These are phyloP conservation scores for Pteropus rufus DNA, from an alignment of 2,797 vertebrate genomes.

Conservation along the genomic window DNA sequence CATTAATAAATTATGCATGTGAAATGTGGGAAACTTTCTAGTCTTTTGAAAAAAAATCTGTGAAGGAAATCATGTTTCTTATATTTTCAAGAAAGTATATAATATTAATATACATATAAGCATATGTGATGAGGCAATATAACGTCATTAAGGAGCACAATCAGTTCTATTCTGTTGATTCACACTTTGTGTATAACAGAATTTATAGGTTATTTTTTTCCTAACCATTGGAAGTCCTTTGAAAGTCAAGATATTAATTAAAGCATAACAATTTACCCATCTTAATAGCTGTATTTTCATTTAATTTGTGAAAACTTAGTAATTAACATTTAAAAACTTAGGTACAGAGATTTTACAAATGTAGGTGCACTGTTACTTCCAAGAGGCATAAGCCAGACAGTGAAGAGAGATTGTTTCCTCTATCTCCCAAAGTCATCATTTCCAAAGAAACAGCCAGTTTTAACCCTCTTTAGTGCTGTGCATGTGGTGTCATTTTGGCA, in stretches of 20 bases:
- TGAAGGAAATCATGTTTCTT: constrained; percentile 37
- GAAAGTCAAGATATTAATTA: background rate
- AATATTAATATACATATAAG: background rate
- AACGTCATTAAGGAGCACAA: constrained; percentile 8
- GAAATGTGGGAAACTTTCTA: constrained; percentile 31
- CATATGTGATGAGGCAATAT: background rate
- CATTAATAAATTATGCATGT: constrained; percentile 48
- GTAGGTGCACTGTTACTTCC: constrained; percentile 64
- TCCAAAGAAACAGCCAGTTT: constrained; percentile 90
- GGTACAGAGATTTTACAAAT: constrained; percentile 65
- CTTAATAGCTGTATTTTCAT: background rate
- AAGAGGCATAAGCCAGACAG: constrained; percentile 56
- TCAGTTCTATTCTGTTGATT: background rate
- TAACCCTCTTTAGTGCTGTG: constrained; percentile 85
- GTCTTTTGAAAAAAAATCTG: constrained; percentile 32
- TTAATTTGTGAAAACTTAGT: constrained; percentile 55
- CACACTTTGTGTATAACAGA: background rate
- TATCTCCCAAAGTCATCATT: constrained; percentile 60
- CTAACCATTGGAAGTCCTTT: background rate
- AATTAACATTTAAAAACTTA: constrained; percentile 23
- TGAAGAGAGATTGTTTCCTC: constrained; percentile 49
- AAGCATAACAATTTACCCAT: constrained; percentile 29
- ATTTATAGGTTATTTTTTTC: background rate
- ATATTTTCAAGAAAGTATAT: background rate
- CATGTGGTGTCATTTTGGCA: constrained; percentile 88